Base-by-base conservation (phyloP, 2,113 vertebrate species). In the Argyrosomus japonicus region DNA sequence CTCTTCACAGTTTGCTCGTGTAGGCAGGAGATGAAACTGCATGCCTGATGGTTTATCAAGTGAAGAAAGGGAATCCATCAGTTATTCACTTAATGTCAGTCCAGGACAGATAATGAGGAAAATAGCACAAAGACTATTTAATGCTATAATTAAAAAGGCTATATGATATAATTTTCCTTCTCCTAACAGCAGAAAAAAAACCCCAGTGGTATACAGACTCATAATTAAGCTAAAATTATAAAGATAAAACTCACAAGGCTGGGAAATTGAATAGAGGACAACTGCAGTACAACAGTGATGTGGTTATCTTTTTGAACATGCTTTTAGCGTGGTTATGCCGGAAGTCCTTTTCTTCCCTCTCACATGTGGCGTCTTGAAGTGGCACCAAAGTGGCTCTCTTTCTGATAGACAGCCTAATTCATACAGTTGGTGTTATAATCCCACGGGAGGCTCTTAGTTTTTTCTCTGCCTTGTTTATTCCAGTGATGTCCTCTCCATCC, bases 381-480 rank as follows among this genome's bases (percentile, higher is more conserved):
- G 68, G 43, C 79, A 77, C 65, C 77, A 68, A 60, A 86, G 85
- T 73, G 68, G 25, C 81, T 74, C 60, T 83, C 23, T 58, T 32
- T 80, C 70, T 84, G 87, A 88, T 48, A 77, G 86, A 85, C 87
- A 79, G 77, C 58, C 75, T 85, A 67, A 86, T 88, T 91, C 88
- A 86, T 82, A 83, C 73, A 76, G 76, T 72, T 67, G 69, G 57
- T 83, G 79, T 84, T 71, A 50, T 50, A 86, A 87, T 86, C 81
- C 85, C 82, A 84, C 3, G 2, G 2, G 79, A 81, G 82, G 64
- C 72, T 73, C 83, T 84, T 58, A 36, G 78, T 84, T 68, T 82
- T 62, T 71, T 81, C 62, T 84, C 58, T 74, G 77, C 63, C 79
- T 81, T 92, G 82, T 92, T 91, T 88, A 83, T 85, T 83, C 81